Evolutionary conservation across 2,888 invertebrate species (phyloP).

Genomic region (Hedychridium roseum): DNA sequence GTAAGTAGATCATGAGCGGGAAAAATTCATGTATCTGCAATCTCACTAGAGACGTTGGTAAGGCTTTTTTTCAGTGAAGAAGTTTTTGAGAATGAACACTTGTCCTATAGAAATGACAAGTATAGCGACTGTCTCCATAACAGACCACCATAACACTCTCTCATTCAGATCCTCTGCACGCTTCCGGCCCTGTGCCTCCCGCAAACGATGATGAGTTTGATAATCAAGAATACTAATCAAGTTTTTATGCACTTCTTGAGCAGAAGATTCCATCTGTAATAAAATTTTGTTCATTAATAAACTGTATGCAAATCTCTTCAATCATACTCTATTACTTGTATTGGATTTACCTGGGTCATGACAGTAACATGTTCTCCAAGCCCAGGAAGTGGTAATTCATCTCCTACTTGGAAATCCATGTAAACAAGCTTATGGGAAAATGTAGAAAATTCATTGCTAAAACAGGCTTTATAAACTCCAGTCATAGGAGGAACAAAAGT

Average conservation of each 20-base stretch:
- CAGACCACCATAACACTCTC: slow-evolving; percentile 92
- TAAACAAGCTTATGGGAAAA: slow-evolving; percentile 98
- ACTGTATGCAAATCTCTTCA: not conserved
- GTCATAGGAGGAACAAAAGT: slow-evolving; percentile 78
- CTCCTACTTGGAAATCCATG: slow-evolving; percentile 97
- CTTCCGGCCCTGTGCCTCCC: slow-evolving; percentile 94
- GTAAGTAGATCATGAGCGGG: slow-evolving; percentile 16
- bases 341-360: slow-evolving; percentile 79
- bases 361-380: slow-evolving; percentile 90
- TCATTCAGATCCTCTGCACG: slow-evolving; percentile 97
- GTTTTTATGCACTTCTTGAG: slow-evolving; percentile 89
- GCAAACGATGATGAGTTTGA: slow-evolving; percentile 95
- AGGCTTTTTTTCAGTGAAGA: slow-evolving; percentile 73
- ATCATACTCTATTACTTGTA: slow-evolving; percentile 1
- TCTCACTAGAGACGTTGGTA: slow-evolving; percentile 38
- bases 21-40: slow-evolving; percentile 11
- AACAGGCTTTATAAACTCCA: slow-evolving; percentile 89
- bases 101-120: slow-evolving; percentile 88
- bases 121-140: slow-evolving; percentile 86
- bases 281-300: slow-evolving; percentile 5
- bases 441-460: slow-evolving; percentile 99
- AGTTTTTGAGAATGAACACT: slow-evolving; percentile 89
- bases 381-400: slow-evolving; percentile 85
- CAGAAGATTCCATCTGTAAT: slow-evolving; percentile 89
- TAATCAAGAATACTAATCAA: slow-evolving; percentile 89